These are phyloP conservation scores for Pilophorus perplexus DNA, from an alignment of 2,888 invertebrate species.

Conservation along the genomic window DNA sequence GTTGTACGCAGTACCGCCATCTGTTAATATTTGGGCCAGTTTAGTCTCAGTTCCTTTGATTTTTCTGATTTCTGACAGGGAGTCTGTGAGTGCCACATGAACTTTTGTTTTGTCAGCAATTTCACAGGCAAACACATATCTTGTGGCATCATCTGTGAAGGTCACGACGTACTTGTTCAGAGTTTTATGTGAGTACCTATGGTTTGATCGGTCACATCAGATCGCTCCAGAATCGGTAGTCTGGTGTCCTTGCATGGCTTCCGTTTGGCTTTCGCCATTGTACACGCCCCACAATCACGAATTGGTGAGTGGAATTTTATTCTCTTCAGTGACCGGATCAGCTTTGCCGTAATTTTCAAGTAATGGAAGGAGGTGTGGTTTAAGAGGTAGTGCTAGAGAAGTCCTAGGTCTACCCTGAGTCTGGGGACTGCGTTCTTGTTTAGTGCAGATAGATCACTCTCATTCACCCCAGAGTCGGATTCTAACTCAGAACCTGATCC, in stretches of 20 bases:
- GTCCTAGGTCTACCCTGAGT: not conserved
- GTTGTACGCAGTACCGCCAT: no score
- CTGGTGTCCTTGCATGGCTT: not conserved
- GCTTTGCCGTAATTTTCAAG: no score
- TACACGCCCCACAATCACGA: not conserved
- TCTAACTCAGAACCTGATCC: no score
- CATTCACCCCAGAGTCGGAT: no score
- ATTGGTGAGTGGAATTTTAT: not conserved
- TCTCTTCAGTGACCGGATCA: not conserved
- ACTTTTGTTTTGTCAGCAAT: not conserved
- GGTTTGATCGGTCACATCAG: no score
- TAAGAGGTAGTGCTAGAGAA: not conserved
- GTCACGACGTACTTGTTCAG: not conserved
- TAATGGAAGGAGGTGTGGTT: not conserved
- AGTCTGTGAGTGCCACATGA: not conserved
- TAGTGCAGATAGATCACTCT: no score
- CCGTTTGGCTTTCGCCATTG: not conserved
- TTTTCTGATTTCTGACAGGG: not conserved
- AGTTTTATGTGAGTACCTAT: not conserved
- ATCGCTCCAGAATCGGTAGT: no score
- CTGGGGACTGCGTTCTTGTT: no score
- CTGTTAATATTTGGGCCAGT: no score
- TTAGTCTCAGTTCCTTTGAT: no score
- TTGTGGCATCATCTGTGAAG: not conserved
- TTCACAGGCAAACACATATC: slow-evolving; percentile 10